These are phyloP conservation scores for Diuraphis noxia DNA, from an alignment of 1,140 invertebrate genomes.

Conservation along the genomic window DNA sequence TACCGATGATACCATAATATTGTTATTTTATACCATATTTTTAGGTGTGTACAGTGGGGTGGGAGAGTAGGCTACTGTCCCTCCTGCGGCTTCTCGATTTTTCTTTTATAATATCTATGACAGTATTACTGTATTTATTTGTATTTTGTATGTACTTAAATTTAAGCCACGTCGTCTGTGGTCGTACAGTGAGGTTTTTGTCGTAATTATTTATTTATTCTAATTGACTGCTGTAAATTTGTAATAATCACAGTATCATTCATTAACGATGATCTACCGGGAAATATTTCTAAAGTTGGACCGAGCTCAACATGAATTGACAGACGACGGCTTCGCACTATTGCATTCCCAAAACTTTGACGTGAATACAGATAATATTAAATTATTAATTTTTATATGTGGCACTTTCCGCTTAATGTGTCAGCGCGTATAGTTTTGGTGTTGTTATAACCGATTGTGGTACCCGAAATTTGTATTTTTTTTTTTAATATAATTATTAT, in stretches of 20 bases:
- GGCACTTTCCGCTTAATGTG: too few relatives aligned
- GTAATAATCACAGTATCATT: not conserved
- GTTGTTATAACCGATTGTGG: too few relatives aligned
- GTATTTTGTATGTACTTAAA: not conserved
- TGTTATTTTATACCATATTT: not conserved
- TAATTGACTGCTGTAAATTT: not conserved
- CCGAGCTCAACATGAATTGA: not conserved
- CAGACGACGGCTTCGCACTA: not conserved
- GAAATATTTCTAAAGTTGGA: not conserved
- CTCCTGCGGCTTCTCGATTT: too few relatives aligned
- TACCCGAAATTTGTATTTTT: not conserved
- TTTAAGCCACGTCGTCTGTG: not conserved
- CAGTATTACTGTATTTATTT: too few relatives aligned
- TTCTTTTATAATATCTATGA: too few relatives aligned
- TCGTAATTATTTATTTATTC: not conserved
- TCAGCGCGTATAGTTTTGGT: too few relatives aligned
- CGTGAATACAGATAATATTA: too few relatives aligned
- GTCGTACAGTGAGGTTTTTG: not conserved
- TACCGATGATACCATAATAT: not conserved
- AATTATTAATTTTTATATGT: too few relatives aligned
- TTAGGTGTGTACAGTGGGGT: too few relatives aligned
- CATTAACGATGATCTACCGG: not conserved
- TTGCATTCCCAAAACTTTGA: not conserved
- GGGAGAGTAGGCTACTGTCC: too few relatives aligned
- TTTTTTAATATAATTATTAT: not conserved